These are phyloP conservation scores for Drosophila nigromelanica DNA, from an alignment of 1,140 invertebrate genomes.

Conservation along the genomic window DNA sequence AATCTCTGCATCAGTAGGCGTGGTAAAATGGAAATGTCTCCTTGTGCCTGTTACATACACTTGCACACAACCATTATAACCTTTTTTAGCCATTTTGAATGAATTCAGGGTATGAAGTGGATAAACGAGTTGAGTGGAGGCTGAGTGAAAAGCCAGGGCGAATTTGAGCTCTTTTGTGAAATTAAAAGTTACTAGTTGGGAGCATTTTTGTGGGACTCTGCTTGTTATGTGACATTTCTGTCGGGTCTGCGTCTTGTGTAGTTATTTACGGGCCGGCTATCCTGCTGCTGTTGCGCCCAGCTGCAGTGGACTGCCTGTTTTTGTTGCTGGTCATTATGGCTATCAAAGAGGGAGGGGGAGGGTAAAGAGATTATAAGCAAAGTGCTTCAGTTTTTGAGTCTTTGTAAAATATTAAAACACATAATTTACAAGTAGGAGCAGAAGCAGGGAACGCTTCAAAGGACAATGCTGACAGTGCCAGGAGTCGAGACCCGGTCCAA, in stretches of 20 bases:
- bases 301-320: conserved; percentile 1
- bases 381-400: conserved; percentile 74
- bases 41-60: too few species aligned
- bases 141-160: conserved; percentile 9
- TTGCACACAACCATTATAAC: conserved; percentile 35
- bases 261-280: conserved; percentile 17
- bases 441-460: conserved; percentile 31
- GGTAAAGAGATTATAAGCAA: conserved; percentile 71
- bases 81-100: too few species aligned
- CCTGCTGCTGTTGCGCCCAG: neutral
- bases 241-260: conserved; percentile 21
- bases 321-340: conserved; percentile 31
- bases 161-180: conserved; percentile 9
- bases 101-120: too few species aligned
- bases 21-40: too few species aligned
- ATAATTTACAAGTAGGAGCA: conserved; percentile 69
- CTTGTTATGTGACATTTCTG: conserved; percentile 30
- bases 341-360: conserved; percentile 25
- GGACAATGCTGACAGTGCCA: conserved; percentile 37
- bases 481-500: conserved; percentile 8
- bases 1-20: too few species aligned
- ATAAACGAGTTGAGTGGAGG: conserved; percentile 1
- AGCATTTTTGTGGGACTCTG: conserved; percentile 34
- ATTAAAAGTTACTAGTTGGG: conserved; percentile 29
- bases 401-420: conserved; percentile 79